phyloP scores from a whole-genome alignment of 2,888 invertebrate genomes.

The Stomorhina lunata region DNA sequence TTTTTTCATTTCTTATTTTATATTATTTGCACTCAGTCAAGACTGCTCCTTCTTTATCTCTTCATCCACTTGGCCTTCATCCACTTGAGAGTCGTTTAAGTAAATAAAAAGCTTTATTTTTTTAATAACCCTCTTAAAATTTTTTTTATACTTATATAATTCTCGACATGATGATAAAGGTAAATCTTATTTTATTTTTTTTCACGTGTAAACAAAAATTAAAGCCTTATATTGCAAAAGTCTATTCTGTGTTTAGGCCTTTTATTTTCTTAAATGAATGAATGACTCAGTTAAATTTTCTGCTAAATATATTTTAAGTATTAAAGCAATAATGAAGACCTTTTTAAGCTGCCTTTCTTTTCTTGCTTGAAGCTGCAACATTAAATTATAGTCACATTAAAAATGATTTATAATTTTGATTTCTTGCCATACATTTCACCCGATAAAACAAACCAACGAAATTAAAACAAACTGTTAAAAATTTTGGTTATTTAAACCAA shows the following conservation, averaged over 20 bases:
- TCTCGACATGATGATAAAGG: conserved; percentile 42
- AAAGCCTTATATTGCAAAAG: background rate
- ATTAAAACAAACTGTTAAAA: conserved; percentile 6
- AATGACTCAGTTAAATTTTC: conserved; percentile 41
- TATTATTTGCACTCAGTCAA: conserved; percentile 10
- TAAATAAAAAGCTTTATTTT: conserved; percentile 45
- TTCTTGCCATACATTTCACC: too few species aligned
- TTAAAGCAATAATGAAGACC: background rate
- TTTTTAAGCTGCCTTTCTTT: conserved; percentile 6
- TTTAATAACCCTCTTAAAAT: too few species aligned
- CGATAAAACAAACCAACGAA: background rate
- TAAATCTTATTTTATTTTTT: conserved; percentile 49
- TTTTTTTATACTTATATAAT: conserved; percentile 56
- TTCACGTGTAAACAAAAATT: background rate
- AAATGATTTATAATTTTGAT: conserved; percentile 54
- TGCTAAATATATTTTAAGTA: conserved; percentile 18
- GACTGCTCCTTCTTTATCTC: background rate
- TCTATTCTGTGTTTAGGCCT: background rate
- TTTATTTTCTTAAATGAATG: background rate
- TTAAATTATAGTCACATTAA: conserved; percentile 62
- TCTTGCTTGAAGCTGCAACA: background rate
- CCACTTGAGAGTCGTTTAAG: conserved; percentile 39
- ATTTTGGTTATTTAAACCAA: background rate
- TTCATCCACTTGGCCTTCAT: conserved; percentile 19
- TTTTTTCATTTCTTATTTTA: conserved; percentile 45